These are phyloP conservation scores for Phataginus tricuspis DNA, from an alignment of 2,797 vertebrate genomes.

Conservation along the genomic window DNA sequence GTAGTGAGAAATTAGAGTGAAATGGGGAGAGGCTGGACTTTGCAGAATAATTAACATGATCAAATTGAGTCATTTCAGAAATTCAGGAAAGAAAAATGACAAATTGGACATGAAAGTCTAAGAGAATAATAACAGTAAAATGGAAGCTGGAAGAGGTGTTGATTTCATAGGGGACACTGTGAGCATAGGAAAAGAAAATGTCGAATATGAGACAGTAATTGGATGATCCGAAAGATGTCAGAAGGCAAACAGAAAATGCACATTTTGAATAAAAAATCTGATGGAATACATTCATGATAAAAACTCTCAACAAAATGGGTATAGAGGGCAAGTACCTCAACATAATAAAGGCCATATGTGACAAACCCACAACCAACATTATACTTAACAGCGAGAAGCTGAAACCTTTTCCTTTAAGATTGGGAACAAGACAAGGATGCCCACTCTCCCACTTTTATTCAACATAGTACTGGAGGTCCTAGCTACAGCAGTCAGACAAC, in stretches of 20 bases:
- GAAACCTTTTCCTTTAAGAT: no score
- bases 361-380: no score
- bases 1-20: background rate
- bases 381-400: no score
- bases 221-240: background rate
- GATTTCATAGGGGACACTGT: rapidly evolving
- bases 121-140: background rate
- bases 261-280: background rate
- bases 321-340: no score
- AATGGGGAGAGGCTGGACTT: background rate
- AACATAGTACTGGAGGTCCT: no score
- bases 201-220: background rate
- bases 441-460: no score
- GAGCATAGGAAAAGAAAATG: background rate
- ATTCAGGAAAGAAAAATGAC: background rate
- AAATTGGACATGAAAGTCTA: background rate
- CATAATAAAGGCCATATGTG: no score
- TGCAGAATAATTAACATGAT: background rate
- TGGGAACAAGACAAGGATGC: no score
- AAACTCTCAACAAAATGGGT: no score
- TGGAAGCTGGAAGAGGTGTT: background rate
- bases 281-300: background rate
- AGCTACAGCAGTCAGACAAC: no score
- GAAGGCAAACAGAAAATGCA: background rate
- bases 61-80: background rate